These are phyloP conservation scores for Acipenser oxyrinchus DNA, from an alignment of 2,797 vertebrate species.

Conservation along the genomic window DNA sequence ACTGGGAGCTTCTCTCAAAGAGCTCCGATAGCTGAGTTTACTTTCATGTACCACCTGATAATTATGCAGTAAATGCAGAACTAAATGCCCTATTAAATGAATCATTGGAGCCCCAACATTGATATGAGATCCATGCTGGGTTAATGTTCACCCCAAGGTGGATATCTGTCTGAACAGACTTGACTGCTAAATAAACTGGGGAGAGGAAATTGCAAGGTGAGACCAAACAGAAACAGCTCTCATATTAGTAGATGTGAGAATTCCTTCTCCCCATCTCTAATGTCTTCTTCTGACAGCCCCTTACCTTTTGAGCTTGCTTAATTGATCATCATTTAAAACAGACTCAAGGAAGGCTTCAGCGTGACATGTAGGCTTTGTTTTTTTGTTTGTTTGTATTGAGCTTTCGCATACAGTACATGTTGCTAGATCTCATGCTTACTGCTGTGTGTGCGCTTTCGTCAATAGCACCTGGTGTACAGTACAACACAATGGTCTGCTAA, in stretches of 20 bases:
- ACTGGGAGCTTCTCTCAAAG: constrained; percentile 53
- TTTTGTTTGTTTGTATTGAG: too few species aligned
- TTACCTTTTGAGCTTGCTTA: neutral
- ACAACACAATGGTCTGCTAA: too few species aligned
- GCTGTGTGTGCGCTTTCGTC: too few species aligned
- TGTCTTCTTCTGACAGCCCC: too few species aligned
- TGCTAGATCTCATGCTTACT: too few species aligned
- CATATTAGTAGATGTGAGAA: neutral
- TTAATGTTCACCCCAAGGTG: constrained; percentile 60
- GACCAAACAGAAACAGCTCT: neutral
- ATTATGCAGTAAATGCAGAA: constrained; percentile 67
- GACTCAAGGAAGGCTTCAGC: too few species aligned
- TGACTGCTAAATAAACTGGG: too few species aligned
- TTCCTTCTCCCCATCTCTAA: neutral
- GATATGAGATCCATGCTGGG: constrained; percentile 61
- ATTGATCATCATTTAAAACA: neutral
- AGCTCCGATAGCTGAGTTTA: constrained; percentile 51
- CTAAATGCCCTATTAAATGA: constrained; percentile 69
- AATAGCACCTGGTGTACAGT: too few species aligned
- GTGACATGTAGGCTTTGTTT: too few species aligned
- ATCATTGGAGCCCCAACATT: constrained; percentile 62
- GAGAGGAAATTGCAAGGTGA: neutral
- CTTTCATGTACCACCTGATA: constrained; percentile 59
- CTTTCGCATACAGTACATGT: too few species aligned
- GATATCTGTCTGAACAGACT: constrained; percentile 34